Base-by-base conservation (phyloP, 1,140 invertebrate genomes). In the Geopemphigus sp. region DNA sequence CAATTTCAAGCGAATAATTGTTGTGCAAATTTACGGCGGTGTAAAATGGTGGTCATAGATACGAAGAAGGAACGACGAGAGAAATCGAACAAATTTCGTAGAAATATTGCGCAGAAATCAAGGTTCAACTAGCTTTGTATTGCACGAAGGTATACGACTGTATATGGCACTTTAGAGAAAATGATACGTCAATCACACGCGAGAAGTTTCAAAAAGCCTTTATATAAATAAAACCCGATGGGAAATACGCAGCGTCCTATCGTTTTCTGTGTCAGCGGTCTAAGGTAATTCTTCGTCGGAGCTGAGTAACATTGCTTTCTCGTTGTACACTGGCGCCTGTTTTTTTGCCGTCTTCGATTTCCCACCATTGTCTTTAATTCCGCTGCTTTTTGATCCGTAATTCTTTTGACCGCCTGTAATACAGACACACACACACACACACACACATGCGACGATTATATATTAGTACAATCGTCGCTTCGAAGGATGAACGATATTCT, bases 201-300 rank as follows among this genome's bases (percentile, higher is more conserved):
- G 15, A 22, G 24, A 54, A 0, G 15, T 53, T 53, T 12, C 17
- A 8, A 29, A 19, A 72, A 72, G 50, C 68, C 8, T 29, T 72
- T 24, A n/a, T n/a, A n/a, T n/a, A 54, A 72, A 54, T 53, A 72
- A 72, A 54, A 17, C 39, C 39, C 15, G n/a, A 22, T 39, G 26
- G 15, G 3, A 39, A 29, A 10, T 29, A 32, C 54, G 47, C 12
- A 22, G 5, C 8, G 32, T 39, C 3, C 32, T 39, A 39, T 39
- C 32, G 32, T 39, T 39, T 53, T 29, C 26, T 8, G 19, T 10
- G 12, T 57, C 32, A 0, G 54, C 24, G 54, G 26, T 72, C 87
- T 89, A 97, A 89, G 95, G 94, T 87, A 97, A 97, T 87, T 98
- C 96, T 86, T 98, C 96, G 86, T 98, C 96, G 80, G 95, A 97